Base-by-base conservation (phyloP, 2,113 vertebrate species). In the Ciconia maguari region DNA sequence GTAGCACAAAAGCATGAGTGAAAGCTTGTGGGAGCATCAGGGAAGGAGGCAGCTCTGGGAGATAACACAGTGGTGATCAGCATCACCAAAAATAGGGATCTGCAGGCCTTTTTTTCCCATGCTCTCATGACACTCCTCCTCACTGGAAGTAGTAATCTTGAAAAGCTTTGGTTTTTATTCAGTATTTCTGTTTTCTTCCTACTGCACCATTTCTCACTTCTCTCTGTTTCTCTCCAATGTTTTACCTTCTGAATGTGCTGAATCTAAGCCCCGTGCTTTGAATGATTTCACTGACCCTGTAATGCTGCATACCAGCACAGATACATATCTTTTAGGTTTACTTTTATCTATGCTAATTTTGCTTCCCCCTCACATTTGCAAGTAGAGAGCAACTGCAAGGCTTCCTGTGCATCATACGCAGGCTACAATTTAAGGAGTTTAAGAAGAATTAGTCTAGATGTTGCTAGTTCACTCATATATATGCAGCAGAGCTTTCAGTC, bases 311-410 rank as follows among this genome's bases (percentile, higher is more conserved):
- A 79, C 88, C 79, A 89, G 69, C 70, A 49, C 51, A 87, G 94
- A 96, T 93, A 51, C 41, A 38, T 48, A 94, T 93, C 90, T 90
- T 51, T 51, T 57, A 64, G 52, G 68, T 57, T 95, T 82, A 70
- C 74, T 93, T 96, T 93, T 94, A 91, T 89, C 89, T 89, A 82
- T 69, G 86, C 83, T 89, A 95, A 92, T 89, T 92, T 79, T 74
- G 32, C 76, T 90, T 94, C 92, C 92, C 90, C 89, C 95, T 93
- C 92, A 87, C 69, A 48, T 91, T 96, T 75, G 54, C 85, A 83
- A 89, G 71, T 54, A 83, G 62, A 72, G 77, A 94, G 68, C 76
- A 90, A 68, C 83, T 57, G 52, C 86, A 92, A 91, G 13, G 80
- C 76, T 94, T 95, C 79, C 93, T 86, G 60, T 89, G 79, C 64